Base-by-base conservation (phyloP, 2,888 invertebrate genomes). In the Cosmia pyralina region DNA sequence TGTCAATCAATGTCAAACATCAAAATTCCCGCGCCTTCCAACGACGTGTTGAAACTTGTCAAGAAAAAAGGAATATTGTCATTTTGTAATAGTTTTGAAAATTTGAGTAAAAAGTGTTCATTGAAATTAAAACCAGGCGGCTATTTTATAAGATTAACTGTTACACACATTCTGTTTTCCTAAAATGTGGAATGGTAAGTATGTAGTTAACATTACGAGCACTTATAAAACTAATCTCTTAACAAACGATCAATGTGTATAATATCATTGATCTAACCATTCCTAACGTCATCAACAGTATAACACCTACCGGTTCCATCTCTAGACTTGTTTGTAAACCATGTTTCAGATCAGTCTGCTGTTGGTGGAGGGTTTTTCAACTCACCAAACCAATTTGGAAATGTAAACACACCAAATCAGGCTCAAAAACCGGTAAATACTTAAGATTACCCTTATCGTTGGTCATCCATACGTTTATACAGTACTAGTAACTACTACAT, bases 341-440 rank as follows among this genome's bases (percentile, higher is more conserved):
- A 48, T 73, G 13, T 90, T 91, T 77, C 86, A 96, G 96, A 96
- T 92, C 95, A 96, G 84, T 95, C 95, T 55, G 91, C 93, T 63
- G 91, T 93, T 46, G 95, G 96, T 58, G 96, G 96, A 60, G 96
- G 96, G 66, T 96, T 96, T 89, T 94, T 94, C 73, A 96, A 95
- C 75, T 93, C 96, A 4, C 92, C 95, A 38, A 93, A 91, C 85
- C 95, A 96, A 86, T 96, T 96, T 88, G 96, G 95, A 28, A 95
- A 94, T 86, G 93, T 88, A 2, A 94, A 92, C 77, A 96, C 96
- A 66, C 96, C 96, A 38, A 95, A 93, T 84, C 95, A 94, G 84
- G 91, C 90, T 28, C 95, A 93, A 84, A 96, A 96, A 90, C 87
- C 93, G 13, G 96, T 95, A 90, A 86, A 91, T 87, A 76, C 48